Base-by-base conservation (phyloP, 2,888 invertebrate species). In the Xanthorhoe spadicearia region DNA sequence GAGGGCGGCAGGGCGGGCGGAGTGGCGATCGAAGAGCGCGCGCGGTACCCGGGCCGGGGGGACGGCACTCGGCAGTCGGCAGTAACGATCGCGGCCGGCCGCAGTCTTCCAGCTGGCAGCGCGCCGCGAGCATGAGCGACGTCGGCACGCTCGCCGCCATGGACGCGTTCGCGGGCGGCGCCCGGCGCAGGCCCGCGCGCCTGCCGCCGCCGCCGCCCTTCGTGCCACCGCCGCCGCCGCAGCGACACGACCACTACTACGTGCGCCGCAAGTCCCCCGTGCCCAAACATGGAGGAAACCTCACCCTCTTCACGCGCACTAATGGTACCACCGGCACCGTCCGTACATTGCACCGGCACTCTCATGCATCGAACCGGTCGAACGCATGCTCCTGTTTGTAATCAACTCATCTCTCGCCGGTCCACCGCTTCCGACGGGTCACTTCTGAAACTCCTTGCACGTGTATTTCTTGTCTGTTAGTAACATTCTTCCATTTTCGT, bases 131-230 rank as follows among this genome's bases (percentile, higher is more conserved):
- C 89, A 93, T 93, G 93, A 87, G 92, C 90, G 92, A 92, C 90
- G 93, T 92, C 83, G 93, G 91, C 86, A 92, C 92, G 90, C 92
- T 92, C 87, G 92, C 91, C 85, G 92, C 90, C 77, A 93, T 90
- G 92, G 92, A 91, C 88, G 92, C 90, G 85, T 93, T 90, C 88
- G 92, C 90, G 84, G 92, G 90, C 90, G 93, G 92, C 87, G 91
- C 91, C 80, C 82, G 93, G 87, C 90, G 92, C 68, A 83, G 90
- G 85, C 87, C 89, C 80, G 83, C 90, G 74, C 89, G 90, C 78
- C 85, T 92, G 80, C 92, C 92, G 78, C 92, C 92, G 77, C 92
- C 92, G 83, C 92, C 91, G 85, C 90, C 90, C 81, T 87, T 88
- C 86, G 88, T 90, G 83, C 91, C 91, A 72, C 92, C 91, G 79